phyloP scores from a whole-genome alignment of 2,797 vertebrate species.

The Lagocephalus sceleratus region DNA sequence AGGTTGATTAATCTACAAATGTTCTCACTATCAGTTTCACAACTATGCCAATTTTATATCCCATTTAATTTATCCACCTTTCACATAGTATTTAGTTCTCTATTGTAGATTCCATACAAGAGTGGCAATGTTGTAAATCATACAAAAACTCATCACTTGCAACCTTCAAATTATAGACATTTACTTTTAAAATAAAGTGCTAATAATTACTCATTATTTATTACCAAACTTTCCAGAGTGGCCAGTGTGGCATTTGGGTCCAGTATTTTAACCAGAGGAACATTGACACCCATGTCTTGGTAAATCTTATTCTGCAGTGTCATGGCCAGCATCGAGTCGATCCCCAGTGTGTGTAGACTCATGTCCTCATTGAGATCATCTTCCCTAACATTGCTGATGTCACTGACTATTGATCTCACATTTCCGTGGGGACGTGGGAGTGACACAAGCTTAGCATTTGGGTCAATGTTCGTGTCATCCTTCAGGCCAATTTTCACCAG shows the following conservation, averaged over 20 bases:
- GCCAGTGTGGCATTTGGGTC: constrained; percentile 74
- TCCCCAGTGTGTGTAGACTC: constrained; percentile 71
- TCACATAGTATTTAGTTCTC: no score
- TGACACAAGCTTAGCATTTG: constrained; percentile 23
- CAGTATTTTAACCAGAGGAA: constrained; percentile 79
- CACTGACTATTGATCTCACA: constrained; percentile 70
- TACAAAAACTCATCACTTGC: no score
- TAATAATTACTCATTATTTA: constrained; percentile 17
- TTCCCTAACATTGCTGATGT: constrained; percentile 60
- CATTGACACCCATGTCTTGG: constrained; percentile 75
- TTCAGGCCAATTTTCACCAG: constrained; percentile 64
- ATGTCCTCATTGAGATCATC: constrained; percentile 73
- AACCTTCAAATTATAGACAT: no score
- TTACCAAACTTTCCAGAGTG: constrained; percentile 49
- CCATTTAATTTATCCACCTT: background rate
- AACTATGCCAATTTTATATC: background rate
- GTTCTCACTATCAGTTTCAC: no score
- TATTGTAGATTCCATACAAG: no score
- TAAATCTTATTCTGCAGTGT: constrained; percentile 84
- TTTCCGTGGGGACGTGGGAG: constrained; percentile 57
- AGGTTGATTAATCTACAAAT: background rate
- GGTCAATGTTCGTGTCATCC: constrained; percentile 10
- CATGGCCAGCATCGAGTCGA: constrained; percentile 88
- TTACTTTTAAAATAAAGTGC: no score
- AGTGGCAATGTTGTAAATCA: no score